Percentiles rank a stretch among this genome's conserved stretches.
Evolutionary conservation across 2,888 invertebrate genomes (phyloP).

Genomic region (Lycocerus yunnanus): DNA sequence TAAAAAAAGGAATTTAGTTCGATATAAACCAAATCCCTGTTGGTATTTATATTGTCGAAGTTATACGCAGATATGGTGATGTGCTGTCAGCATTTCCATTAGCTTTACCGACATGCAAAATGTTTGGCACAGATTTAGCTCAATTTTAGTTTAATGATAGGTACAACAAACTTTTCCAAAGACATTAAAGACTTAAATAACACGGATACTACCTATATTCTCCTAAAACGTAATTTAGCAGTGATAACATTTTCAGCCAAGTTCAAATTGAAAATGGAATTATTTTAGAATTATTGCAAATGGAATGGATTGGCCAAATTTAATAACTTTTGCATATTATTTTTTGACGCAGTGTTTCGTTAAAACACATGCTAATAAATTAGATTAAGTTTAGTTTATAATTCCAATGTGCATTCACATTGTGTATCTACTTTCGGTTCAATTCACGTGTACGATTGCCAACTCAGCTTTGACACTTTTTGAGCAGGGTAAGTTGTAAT

Average conservation of each 20-base stretch:
- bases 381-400: neutral
- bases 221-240: constrained; percentile 18
- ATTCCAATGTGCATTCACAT: neutral
- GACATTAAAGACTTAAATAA: constrained; percentile 24
- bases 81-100: constrained; percentile 26
- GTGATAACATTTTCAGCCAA: neutral
- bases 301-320: neutral
- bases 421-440: neutral
- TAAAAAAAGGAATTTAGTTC: constrained; percentile 14
- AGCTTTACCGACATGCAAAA: constrained; percentile 23
- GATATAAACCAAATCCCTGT: constrained; percentile 20
- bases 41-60: constrained; percentile 20
- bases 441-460: neutral
- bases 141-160: constrained; percentile 28
- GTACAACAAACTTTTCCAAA: constrained; percentile 21
- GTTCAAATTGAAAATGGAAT: neutral
- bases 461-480: neutral
- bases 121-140: constrained; percentile 24
- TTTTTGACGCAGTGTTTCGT: neutral
- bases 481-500: neutral
- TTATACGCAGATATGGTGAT: constrained; percentile 16
- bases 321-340: neutral
- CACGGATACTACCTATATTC: constrained; percentile 14
- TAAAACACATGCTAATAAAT: neutral
- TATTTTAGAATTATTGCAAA: neutral